Conservation (phyloP, 2,797 vertebrate species). For the Sebastes itinus region DNA sequence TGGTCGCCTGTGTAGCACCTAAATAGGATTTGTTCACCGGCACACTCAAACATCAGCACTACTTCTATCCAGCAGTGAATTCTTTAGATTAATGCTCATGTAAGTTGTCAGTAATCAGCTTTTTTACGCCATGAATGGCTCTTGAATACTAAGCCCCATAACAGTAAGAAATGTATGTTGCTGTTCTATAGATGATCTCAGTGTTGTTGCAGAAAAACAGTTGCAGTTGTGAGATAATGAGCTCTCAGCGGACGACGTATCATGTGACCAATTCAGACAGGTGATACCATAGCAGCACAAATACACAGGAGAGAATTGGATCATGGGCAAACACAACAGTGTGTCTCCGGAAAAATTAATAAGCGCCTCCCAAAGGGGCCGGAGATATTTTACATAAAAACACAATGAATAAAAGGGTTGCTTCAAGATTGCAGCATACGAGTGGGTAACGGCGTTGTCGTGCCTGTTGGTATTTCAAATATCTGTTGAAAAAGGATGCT, state of each 20-base stretch:
- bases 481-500: background rate
- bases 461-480: constrained; percentile 5
- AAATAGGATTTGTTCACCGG: constrained; percentile 56
- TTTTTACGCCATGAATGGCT: background rate
- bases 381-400: constrained; percentile 37
- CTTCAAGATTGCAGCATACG: constrained; percentile 11
- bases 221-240: constrained; percentile 70
- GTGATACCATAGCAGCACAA: constrained; percentile 71
- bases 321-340: constrained; percentile 62
- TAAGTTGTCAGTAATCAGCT: background rate
- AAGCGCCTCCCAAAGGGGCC: constrained; percentile 23
- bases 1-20: constrained; percentile 29
- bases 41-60: constrained; percentile 11
- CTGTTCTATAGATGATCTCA: constrained; percentile 37
- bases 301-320: constrained; percentile 57
- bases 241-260: constrained; percentile 68
- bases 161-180: constrained; percentile 10
- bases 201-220: constrained; percentile 47
- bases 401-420: constrained; percentile 38
- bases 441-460: background rate
- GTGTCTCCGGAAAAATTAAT: constrained; percentile 60
- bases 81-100: background rate
- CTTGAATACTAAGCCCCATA: background rate
- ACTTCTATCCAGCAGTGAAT: background rate
- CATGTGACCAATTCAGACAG: constrained; percentile 73